These are phyloP conservation scores for Caenorhabditis uteleia DNA, from an alignment of 2,888 invertebrate species.

Conservation along the genomic window DNA sequence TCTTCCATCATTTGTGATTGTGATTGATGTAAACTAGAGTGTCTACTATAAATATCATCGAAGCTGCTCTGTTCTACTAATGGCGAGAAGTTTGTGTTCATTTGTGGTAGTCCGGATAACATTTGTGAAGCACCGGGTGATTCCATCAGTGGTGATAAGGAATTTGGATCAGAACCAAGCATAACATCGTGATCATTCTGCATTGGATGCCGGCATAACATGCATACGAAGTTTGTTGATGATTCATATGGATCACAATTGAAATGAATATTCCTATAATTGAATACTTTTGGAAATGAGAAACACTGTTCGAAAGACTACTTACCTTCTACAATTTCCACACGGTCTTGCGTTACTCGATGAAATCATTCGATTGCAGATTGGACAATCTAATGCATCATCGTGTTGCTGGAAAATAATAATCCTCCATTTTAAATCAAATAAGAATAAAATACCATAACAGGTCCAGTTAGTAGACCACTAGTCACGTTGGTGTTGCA, in stretches of 20 bases:
- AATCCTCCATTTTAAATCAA: background rate
- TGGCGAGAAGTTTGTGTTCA: too few relatives aligned
- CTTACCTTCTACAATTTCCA: slow-evolving; percentile 25
- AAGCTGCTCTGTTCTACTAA: too few relatives aligned
- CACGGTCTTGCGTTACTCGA: slow-evolving; percentile 17
- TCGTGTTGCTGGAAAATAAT: slow-evolving; percentile 14
- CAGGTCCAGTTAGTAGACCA: slow-evolving; percentile 9
- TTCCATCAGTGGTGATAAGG: too few relatives aligned
- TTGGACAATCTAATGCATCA: slow-evolving; percentile 11
- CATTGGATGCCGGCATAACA: slow-evolving; percentile 69
- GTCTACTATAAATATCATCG: slow-evolving; percentile 12
- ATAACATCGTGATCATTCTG: slow-evolving; percentile 42
- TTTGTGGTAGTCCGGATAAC: too few relatives aligned
- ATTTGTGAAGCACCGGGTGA: too few relatives aligned
- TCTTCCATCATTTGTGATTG: slow-evolving; percentile 4
- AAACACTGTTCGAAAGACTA: background rate
- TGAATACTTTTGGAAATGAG: background rate
- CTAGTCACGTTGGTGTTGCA: slow-evolving; percentile 18
- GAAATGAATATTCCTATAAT: slow-evolving; percentile 26
- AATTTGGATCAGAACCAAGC: slow-evolving; percentile 12
- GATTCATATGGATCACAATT: slow-evolving; percentile 29
- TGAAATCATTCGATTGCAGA: slow-evolving; percentile 3
- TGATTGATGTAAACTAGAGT: background rate
- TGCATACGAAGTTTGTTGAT: slow-evolving; percentile 84
- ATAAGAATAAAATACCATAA: slow-evolving; percentile 3